Evolutionary conservation across 2,113 vertebrate genomes (phyloP), one percentile per base, ranked within the genome.

Genomic region (Balaeniceps rex): DNA sequence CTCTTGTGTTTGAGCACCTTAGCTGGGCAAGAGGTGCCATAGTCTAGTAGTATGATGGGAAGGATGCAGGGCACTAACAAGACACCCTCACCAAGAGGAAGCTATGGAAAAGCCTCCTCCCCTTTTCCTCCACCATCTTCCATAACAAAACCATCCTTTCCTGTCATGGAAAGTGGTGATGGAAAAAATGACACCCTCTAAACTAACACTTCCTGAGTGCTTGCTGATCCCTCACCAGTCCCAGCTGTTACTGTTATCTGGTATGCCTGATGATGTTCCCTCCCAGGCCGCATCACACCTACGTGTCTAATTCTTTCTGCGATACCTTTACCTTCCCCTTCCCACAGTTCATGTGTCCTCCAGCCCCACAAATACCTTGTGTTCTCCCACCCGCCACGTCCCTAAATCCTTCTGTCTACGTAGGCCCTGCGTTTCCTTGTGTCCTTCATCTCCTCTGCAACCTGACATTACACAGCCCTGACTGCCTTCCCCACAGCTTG

Each of bases 351-450:
- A 1, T 0, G 3, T 44, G 74, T 47, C 29, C 69, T 92, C 64
- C 33, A 70, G 64, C 18, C 31, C 16, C 6, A 5, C 5, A 18
- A 33, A 26, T 6, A 81, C 36, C 33, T 36, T 22, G 7, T 51
- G 47, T 4, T 72, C 12, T 14, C 23, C 5, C 36, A 51, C 3
- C 19, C 23, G 12, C 7, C 0, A 0, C 23, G 19, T 87, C 19
- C 16, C 46, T 54, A 58, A 81, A 78, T 42, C 42, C 38, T 84
- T 68, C 2, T 1, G 31, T 42, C 44, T 54, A n/a, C 19, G 29
- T 11, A 34, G 34, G 29, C 8, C 28, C 15, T 19, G 21, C 2
- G 12, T 44, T 61, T 60, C 38, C 19, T 19, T 2, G 11, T 0
- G 9, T 60, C 18, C 51, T 40, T 64, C 42, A 36, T 9, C 64